Evolutionary conservation across 2,113 vertebrate genomes (phyloP).

Genomic region (Suricata suricatta): DNA sequence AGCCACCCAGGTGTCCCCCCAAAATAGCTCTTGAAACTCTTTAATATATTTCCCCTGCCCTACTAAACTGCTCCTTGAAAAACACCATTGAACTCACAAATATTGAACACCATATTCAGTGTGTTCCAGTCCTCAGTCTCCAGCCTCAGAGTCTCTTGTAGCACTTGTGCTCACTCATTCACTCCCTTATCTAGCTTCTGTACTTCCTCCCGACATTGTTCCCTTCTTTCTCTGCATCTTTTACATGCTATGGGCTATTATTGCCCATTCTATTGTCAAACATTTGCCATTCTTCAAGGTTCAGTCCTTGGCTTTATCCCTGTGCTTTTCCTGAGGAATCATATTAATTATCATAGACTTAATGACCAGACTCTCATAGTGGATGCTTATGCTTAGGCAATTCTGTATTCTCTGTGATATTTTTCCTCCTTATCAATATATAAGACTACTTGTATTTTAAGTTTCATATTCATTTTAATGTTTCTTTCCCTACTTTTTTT

Average conservation of each 20-base stretch:
- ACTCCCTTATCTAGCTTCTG: background rate
- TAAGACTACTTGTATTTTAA: background rate
- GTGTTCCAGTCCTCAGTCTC: background rate
- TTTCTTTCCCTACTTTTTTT: background rate
- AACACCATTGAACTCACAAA: background rate
- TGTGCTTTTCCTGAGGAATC: background rate
- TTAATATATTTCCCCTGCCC: background rate
- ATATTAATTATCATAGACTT: background rate
- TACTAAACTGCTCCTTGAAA: background rate
- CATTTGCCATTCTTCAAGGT: background rate
- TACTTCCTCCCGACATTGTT: background rate
- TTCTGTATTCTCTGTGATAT: background rate
- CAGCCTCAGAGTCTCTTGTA: background rate
- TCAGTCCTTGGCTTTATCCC: background rate
- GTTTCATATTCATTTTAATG: background rate
- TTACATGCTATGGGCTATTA: background rate
- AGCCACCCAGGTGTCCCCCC: background rate
- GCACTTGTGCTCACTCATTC: background rate
- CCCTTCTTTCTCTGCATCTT: background rate
- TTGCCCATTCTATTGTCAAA: background rate
- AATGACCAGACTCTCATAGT: background rate
- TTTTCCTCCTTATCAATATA: background rate
- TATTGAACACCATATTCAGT: background rate
- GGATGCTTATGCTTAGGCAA: background rate
- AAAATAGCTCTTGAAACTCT: background rate